Base-by-base conservation (phyloP, 2,888 invertebrate species). In the Gnatocerus cornutus region DNA sequence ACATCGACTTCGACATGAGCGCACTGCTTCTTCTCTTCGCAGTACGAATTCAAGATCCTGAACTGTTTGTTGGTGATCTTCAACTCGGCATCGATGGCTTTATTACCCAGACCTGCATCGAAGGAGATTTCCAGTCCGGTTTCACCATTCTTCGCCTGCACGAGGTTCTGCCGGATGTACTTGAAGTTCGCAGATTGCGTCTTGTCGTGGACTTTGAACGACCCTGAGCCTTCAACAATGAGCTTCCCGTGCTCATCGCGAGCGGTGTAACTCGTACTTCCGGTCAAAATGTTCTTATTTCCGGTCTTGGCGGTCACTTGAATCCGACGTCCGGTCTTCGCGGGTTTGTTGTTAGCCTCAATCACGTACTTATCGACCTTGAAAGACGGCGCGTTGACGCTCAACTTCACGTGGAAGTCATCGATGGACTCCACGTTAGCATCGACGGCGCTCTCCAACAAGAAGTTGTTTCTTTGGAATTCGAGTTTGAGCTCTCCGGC, bases 21-120 rank as follows among this genome's bases (percentile, higher is more conserved):
- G 79, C 94, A 94, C 75, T 93, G 91, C 69, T 92, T 92, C 85
- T 91, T 92, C 80, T 92, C 92, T 75, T 93, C 93, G 81, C 94
- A 94, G 81, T 91, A 91, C 8, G 92, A 91, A 72, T 90, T 88
- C 9, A 91, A 89, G 50, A 89, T 86, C 78, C 91, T 90, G 81
- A 92, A 90, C 74, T 93, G 92, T 72, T 92, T 88, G 84, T 92
- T 91, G 43, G 93, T 92, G 55, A 91, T 81, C 75, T 92, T 92
- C 0, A 91, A 84, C 75, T 92, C 92, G 0, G 90, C 89, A 3
- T 92, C 90, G 65, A 92, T 88, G 73, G 91, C 92, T 71, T 90
- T 89, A 0, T 89, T 89, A 0, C 93, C 93, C 55, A 93, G 87
- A 13, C 88, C 89, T 1, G 91, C 88, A 79, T 92, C 92, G 72